Percentiles rank a stretch among this genome's conserved stretches.
Conservation (phyloP, 2,888 invertebrate genomes). For the Lepidochitona cinerea region DNA sequence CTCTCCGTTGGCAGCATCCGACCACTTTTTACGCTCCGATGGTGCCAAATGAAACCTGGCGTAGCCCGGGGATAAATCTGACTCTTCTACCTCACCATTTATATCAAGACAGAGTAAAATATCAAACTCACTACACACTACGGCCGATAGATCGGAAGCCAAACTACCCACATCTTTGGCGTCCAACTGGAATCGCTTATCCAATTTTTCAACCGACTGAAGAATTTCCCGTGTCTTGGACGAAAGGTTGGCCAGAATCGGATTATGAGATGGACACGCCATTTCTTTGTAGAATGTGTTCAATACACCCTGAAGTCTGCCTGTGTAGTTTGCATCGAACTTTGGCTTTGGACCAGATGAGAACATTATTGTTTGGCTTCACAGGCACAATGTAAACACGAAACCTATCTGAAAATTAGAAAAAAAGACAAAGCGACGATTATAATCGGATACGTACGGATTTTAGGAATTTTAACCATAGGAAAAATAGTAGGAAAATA, state of each 20-base stretch:
- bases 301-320: neutral
- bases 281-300: neutral
- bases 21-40: neutral
- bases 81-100: neutral
- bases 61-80: neutral
- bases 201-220: neutral
- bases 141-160: neutral
- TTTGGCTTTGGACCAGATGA: too few species aligned
- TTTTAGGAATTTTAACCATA: too few species aligned
- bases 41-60: neutral
- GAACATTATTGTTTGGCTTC: too few species aligned
- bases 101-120: neutral
- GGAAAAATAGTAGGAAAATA: too few species aligned
- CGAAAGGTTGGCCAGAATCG: neutral
- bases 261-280: neutral
- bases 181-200: neutral
- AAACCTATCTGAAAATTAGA: too few species aligned
- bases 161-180: neutral
- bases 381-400: too few species aligned
- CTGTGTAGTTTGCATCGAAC: neutral
- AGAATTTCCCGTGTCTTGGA: neutral
- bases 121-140: neutral
- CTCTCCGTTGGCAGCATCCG: neutral
- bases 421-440: too few species aligned
- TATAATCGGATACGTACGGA: too few species aligned